phyloP scores from a whole-genome alignment of 2,113 vertebrate species.

The Scophthalmus maximus region DNA sequence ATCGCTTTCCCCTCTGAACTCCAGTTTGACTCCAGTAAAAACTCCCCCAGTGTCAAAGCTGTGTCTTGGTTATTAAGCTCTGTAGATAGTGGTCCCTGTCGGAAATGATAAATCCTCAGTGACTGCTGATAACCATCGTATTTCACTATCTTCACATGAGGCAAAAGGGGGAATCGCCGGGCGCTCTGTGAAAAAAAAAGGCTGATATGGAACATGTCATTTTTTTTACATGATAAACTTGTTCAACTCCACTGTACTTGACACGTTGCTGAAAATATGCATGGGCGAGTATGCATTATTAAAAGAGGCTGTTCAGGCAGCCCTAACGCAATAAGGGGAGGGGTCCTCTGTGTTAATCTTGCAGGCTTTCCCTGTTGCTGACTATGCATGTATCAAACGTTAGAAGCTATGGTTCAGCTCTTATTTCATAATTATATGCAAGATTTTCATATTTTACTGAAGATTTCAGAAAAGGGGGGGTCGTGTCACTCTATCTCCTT shows the following conservation, averaged over 20 bases:
- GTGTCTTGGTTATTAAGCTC: constrained; percentile 48
- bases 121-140: constrained; percentile 59
- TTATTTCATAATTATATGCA: constrained; percentile 68
- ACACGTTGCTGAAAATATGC: constrained; percentile 70
- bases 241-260: constrained; percentile 76
- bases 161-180: constrained; percentile 35
- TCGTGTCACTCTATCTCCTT: constrained; percentile 13
- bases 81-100: constrained; percentile 46
- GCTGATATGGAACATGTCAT: constrained; percentile 61
- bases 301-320: constrained; percentile 65
- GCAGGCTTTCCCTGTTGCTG: constrained; percentile 66
- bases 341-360: constrained; percentile 70
- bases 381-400: constrained; percentile 60
- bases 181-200: constrained; percentile 50
- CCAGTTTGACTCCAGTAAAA: too few relatives aligned
- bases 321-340: constrained; percentile 60
- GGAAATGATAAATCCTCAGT: constrained; percentile 58
- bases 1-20: neutral
- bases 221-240: constrained; percentile 75
- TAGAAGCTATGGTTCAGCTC: constrained; percentile 53
- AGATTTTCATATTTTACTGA: constrained; percentile 62
- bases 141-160: constrained; percentile 56
- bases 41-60: constrained; percentile 24
- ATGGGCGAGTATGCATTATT: constrained; percentile 80
- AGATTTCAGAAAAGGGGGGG: constrained; percentile 28